Evolutionary conservation across 2,113 vertebrate genomes (phyloP).

Genomic region (Sus scrofa): T2T-Sscrofa CM000817.6:46564501-46565000

Average conservation of each 20-base stretch:
- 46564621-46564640: neutral
- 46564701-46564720: too few relatives aligned
- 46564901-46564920: too few relatives aligned
- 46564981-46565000: neutral
- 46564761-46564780: neutral
- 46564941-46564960: neutral
- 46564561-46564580: too few relatives aligned
- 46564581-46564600: too few relatives aligned
- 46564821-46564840: fast-evolving
- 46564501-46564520: too few relatives aligned
- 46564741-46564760: neutral
- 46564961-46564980: neutral
- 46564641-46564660: neutral
- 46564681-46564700: neutral
- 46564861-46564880: fast-evolving
- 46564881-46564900: neutral
- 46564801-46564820: neutral
- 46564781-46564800: too few relatives aligned
- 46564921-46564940: neutral
- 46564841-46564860: neutral
- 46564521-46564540: too few relatives aligned
- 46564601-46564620: too few relatives aligned
- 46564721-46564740: neutral
- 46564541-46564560: too few relatives aligned
- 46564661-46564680: neutral